phyloP scores from a whole-genome alignment of 2,797 vertebrate species.

The Periparus ater region DNA sequence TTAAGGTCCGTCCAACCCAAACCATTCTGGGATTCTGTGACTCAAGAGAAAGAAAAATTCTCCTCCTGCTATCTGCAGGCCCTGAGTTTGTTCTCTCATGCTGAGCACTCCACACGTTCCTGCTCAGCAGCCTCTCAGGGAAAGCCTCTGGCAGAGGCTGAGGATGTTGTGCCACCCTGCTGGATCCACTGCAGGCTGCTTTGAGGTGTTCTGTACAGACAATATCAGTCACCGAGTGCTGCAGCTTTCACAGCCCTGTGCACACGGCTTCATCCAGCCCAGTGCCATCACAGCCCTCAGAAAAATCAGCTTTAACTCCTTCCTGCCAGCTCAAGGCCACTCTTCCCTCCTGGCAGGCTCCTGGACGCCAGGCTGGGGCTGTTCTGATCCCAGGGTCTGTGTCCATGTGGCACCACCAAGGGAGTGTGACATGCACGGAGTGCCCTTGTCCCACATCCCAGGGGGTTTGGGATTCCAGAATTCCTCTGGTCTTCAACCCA shows the following conservation, averaged over 20 bases:
- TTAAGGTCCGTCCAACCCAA: not conserved
- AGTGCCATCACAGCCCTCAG: not conserved
- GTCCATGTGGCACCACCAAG: not conserved
- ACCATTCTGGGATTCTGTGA: not conserved
- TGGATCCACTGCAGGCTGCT: not conserved
- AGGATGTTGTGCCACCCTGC: not conserved
- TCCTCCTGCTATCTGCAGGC: not conserved
- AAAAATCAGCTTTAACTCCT: not conserved
- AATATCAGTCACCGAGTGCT: not conserved
- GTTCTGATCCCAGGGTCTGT: not conserved
- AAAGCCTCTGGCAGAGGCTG: not conserved
- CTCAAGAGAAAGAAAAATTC: not conserved
- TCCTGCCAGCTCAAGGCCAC: not conserved
- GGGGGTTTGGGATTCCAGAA: not conserved
- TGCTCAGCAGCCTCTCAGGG: too few species aligned
- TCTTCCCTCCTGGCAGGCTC: not conserved
- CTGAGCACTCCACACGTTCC: not conserved
- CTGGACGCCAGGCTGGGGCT: not conserved
- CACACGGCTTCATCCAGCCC: not conserved
- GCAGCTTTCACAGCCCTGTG: not conserved
- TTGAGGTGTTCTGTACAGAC: too few species aligned
- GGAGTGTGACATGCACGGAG: not conserved
- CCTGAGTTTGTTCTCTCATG: not conserved
- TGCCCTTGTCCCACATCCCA: not conserved
- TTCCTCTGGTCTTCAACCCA: not conserved